Evolutionary conservation across 2,113 vertebrate species (phyloP).

Genomic region (Pimephales promelas): DNA sequence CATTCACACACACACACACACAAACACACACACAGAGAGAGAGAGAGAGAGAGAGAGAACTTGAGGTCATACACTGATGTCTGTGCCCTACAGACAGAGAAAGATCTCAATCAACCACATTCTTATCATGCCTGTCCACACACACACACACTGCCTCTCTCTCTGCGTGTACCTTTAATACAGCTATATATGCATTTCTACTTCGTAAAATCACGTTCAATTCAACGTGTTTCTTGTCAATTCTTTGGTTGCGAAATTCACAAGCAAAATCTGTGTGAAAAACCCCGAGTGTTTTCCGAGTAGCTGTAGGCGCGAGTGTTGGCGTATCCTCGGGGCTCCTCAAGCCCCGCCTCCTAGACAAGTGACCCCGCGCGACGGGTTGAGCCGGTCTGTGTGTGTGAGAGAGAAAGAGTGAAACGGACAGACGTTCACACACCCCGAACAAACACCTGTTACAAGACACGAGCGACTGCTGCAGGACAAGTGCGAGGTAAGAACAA

Average conservation of each 20-base stretch:
- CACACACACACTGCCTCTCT: neutral
- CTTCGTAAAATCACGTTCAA: too few species aligned
- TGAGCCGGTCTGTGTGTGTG: neutral
- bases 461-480: too few species aligned
- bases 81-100: neutral
- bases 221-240: too few species aligned
- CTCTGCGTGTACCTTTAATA: neutral
- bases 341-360: conserved; percentile 84
- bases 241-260: too few species aligned
- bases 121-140: conserved; percentile 6
- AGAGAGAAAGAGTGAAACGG: too few species aligned
- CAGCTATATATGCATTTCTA: too few species aligned
- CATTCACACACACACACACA: neutral
- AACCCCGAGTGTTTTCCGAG: conserved; percentile 11
- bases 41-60: neutral
- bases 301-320: conserved; percentile 92
- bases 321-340: conserved; percentile 88
- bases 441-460: too few species aligned
- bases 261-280: too few species aligned
- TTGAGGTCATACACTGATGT: neutral
- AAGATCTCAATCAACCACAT: conserved; percentile 5
- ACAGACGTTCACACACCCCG: too few species aligned
- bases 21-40: neutral
- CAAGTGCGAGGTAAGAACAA: too few species aligned
- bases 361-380: conserved; percentile 54